phyloP scores from a whole-genome alignment of 2,888 invertebrate genomes.

The Litoditis marina region DNA sequence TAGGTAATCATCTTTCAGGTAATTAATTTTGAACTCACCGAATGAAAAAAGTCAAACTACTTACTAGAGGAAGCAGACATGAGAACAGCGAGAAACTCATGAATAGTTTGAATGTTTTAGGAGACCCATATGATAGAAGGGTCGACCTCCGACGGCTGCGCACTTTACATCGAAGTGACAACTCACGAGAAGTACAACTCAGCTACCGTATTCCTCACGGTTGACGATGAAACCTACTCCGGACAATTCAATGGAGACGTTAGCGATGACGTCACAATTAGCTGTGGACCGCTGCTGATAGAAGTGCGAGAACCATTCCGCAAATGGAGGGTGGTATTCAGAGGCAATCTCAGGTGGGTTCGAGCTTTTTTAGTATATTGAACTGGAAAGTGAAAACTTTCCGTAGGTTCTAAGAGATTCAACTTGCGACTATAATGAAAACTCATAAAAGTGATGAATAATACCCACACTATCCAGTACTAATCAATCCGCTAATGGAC shows the following conservation, averaged over 20 bases:
- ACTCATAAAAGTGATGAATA: too few relatives aligned
- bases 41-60: too few relatives aligned
- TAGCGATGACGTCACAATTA: slow-evolving; percentile 4
- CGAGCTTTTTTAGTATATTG: too few relatives aligned
- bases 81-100: too few relatives aligned
- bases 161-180: slow-evolving; percentile 12
- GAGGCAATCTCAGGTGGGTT: slow-evolving; percentile 38
- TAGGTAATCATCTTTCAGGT: too few relatives aligned
- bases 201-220: slow-evolving; percentile 4
- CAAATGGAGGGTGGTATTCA: slow-evolving; percentile 42
- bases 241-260: slow-evolving; percentile 10
- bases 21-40: not conserved
- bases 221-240: not conserved
- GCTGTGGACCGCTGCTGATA: slow-evolving; percentile 34
- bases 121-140: slow-evolving; percentile 11
- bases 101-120: too few relatives aligned
- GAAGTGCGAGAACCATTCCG: slow-evolving; percentile 47
- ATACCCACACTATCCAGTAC: too few relatives aligned
- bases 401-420: too few relatives aligned
- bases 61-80: too few relatives aligned
- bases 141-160: not conserved
- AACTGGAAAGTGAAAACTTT: too few relatives aligned
- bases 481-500: not conserved
- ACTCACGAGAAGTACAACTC: slow-evolving; percentile 1
- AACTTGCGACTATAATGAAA: too few relatives aligned